phyloP scores from a whole-genome alignment of 2,113 vertebrate species.

The Dicentrarchus labrax region DNA sequence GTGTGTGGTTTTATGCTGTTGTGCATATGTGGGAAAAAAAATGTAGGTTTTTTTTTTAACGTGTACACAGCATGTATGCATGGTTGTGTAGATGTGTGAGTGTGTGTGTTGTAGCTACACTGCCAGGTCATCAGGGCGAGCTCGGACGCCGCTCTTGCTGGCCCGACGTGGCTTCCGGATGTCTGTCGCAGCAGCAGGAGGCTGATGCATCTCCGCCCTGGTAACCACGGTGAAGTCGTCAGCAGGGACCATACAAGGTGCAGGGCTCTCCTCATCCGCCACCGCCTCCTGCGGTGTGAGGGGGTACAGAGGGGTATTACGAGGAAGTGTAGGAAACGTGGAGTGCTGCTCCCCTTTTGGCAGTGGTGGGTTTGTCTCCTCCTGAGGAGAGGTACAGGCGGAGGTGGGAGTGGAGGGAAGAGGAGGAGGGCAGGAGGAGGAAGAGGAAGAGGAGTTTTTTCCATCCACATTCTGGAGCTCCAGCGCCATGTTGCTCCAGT shows the following conservation, averaged over 20 bases:
- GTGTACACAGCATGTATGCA: constrained; percentile 38
- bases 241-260: not conserved
- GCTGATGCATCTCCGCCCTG: constrained; percentile 87
- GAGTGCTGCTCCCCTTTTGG: constrained; percentile 64
- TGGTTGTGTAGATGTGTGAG: constrained; percentile 19
- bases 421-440: constrained; percentile 67
- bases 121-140: constrained; percentile 90
- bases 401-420: constrained; percentile 55
- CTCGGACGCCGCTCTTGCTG: constrained; percentile 86
- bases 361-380: constrained; percentile 53
- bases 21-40: constrained; percentile 2
- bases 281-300: constrained; percentile 45
- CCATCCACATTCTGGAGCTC: constrained; percentile 78
- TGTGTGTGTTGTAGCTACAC: constrained; percentile 84
- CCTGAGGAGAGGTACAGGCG: constrained; percentile 73
- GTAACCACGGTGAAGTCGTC: constrained; percentile 76
- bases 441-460: constrained; percentile 73
- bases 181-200: constrained; percentile 79
- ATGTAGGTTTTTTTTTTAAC: constrained; percentile 12
- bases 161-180: constrained; percentile 85
- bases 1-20: constrained; percentile 29
- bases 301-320: constrained; percentile 68
- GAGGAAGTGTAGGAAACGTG: constrained; percentile 70
- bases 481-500: constrained; percentile 85
- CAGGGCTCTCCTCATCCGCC: constrained; percentile 60